phyloP scores from a whole-genome alignment of 2,888 invertebrate species.

The Heliothis peltigera region DNA sequence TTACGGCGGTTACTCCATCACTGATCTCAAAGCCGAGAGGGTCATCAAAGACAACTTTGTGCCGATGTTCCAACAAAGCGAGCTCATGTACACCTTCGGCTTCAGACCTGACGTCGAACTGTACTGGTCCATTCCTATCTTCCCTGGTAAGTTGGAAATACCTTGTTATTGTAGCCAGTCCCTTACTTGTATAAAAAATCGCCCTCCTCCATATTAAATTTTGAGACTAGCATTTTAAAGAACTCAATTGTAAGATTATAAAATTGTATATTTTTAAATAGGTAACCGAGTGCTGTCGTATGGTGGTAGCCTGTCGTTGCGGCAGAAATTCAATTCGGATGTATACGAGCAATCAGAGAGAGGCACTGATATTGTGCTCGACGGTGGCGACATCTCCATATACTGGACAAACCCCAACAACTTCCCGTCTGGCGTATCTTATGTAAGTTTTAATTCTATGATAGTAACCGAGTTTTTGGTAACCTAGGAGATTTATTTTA shows the following conservation, averaged over 20 bases:
- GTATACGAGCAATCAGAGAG: constrained; percentile 86
- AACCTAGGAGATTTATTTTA: too few relatives aligned
- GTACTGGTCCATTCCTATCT: constrained; percentile 84
- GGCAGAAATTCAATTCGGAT: constrained; percentile 92
- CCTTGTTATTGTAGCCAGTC: neutral
- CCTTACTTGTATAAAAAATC: too few relatives aligned
- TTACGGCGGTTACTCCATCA: constrained; percentile 82
- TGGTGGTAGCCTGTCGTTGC: constrained; percentile 94
- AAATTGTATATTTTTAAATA: constrained; percentile 21
- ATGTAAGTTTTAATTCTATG: constrained; percentile 85
- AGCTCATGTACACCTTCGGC: constrained; percentile 80
- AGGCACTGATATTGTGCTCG: constrained; percentile 95
- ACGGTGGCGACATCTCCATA: constrained; percentile 94
- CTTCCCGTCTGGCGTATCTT: constrained; percentile 88
- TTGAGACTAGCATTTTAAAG: too few relatives aligned
- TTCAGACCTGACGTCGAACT: constrained; percentile 74
- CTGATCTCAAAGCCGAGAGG: constrained; percentile 75
- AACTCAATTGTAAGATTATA: neutral
- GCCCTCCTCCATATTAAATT: too few relatives aligned
- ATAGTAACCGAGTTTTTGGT: neutral
- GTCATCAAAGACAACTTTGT: constrained; percentile 79
- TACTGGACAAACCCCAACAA: constrained; percentile 93
- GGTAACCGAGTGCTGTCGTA: constrained; percentile 96
- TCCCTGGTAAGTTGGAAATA: constrained; percentile 75
- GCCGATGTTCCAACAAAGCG: constrained; percentile 80